Evolutionary conservation across 2,113 vertebrate genomes (phyloP).

Genomic region (Columbina picui): DNA sequence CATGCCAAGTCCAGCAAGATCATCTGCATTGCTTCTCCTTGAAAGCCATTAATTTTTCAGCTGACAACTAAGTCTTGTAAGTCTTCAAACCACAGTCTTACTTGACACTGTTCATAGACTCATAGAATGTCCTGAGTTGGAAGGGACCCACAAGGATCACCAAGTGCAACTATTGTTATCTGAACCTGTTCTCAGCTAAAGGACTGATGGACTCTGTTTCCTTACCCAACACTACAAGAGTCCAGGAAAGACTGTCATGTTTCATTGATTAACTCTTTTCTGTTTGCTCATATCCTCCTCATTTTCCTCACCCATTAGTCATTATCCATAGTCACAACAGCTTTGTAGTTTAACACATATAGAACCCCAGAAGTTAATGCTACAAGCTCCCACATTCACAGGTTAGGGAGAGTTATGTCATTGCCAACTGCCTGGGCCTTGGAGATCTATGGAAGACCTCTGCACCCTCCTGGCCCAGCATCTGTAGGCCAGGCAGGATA

Average conservation of each 20-base stretch:
- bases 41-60: neutral
- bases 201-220: neutral
- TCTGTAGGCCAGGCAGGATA: neutral
- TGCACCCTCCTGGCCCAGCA: neutral
- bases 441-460: too few species aligned
- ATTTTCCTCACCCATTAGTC: neutral
- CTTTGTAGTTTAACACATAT: neutral
- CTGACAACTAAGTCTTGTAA: neutral
- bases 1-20: neutral
- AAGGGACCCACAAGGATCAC: too few species aligned
- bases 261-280: neutral
- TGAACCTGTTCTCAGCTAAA: neutral
- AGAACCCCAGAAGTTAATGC: neutral
- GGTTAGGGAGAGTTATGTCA: neutral
- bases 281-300: neutral
- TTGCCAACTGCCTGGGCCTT: neutral
- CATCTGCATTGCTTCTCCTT: neutral
- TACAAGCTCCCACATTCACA: neutral
- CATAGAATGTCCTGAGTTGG: too few species aligned
- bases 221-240: neutral
- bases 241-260: neutral
- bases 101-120: neutral
- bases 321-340: neutral
- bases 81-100: neutral
- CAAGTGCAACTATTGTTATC: neutral